A percentile compares a stretch with the other conserved stretches of the same genome.
phyloP scores from a whole-genome alignment of 2,797 vertebrate species.

The Phoeniculus purpureus region DNA sequence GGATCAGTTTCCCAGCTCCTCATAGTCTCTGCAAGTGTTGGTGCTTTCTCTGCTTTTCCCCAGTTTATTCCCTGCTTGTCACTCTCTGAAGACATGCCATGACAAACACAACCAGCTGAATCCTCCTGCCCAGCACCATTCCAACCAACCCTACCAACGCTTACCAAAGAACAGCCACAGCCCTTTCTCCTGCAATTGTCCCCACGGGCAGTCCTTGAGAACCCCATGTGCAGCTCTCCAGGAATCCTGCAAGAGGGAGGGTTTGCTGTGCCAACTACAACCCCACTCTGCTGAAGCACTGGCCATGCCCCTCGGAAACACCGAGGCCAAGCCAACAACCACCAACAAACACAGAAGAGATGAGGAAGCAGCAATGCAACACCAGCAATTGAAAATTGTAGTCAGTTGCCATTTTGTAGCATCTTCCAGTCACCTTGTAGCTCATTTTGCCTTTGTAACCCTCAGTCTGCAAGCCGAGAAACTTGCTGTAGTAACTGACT shows the following conservation, averaged over 20 bases:
- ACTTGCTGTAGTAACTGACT: background rate
- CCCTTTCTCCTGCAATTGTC: background rate
- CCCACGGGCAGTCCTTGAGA: fast-evolving
- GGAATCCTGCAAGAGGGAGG: background rate
- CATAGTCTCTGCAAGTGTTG: background rate
- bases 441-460: background rate
- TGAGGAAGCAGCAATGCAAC: background rate
- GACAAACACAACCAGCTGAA: background rate
- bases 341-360: background rate
- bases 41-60: background rate
- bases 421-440: background rate
- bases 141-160: background rate
- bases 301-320: fast-evolving
- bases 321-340: background rate
- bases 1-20: background rate
- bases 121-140: background rate
- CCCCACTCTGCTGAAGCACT: background rate
- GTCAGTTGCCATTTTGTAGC: background rate
- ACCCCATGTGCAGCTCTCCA: fast-evolving
- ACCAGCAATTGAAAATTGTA: background rate
- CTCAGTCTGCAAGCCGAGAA: background rate
- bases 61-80: background rate
- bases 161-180: background rate
- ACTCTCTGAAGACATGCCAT: background rate
- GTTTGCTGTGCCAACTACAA: fast-evolving